A percentile compares a stretch with the other conserved stretches of the same genome.
phyloP scores from a whole-genome alignment of 2,113 vertebrate species.

The Heteronetta atricapilla region DNA sequence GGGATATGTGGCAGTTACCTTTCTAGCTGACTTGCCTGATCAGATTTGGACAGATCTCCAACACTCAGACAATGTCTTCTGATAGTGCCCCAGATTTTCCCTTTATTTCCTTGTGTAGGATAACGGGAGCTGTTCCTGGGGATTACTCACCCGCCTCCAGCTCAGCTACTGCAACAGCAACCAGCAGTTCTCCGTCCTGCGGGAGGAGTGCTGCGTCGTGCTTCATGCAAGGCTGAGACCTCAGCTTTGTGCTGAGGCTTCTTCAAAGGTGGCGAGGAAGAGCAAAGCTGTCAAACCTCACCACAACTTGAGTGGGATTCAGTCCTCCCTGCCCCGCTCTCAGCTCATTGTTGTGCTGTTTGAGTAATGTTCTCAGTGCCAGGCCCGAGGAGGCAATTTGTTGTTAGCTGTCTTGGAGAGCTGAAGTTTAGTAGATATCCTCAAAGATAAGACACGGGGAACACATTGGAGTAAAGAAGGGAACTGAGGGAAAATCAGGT shows the following conservation, averaged over 20 bases:
- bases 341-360: neutral
- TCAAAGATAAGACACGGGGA: neutral
- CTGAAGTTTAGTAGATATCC: neutral
- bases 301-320: neutral
- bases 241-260: neutral
- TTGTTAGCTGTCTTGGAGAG: neutral
- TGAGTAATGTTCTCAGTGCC: neutral
- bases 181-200: neutral
- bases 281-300: neutral
- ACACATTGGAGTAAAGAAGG: neutral
- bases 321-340: neutral
- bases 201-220: neutral
- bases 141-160: neutral
- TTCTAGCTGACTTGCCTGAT: neutral
- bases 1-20: neutral
- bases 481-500: conserved; percentile 3
- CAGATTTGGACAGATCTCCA: neutral
- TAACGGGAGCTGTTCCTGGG: neutral
- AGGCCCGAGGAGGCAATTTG: neutral
- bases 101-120: neutral
- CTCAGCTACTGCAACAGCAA: neutral
- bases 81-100: neutral
- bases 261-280: neutral
- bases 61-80: neutral
- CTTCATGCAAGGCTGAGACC: conserved; percentile 19